phyloP scores from a whole-genome alignment of 2,797 vertebrate genomes.

The Mallotus villosus region DNA sequence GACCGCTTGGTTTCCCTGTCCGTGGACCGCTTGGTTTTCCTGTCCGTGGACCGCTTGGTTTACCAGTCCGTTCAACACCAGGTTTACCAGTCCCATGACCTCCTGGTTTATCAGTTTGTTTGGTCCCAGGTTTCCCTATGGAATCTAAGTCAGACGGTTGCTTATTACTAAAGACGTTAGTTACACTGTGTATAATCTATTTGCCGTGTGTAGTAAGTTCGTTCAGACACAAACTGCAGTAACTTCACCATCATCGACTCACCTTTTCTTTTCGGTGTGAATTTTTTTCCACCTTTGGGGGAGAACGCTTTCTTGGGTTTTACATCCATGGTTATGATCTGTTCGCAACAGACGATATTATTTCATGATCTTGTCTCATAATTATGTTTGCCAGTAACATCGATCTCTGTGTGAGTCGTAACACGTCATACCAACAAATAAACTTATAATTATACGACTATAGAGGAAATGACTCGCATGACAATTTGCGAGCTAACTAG shows the following conservation, averaged over 20 bases:
- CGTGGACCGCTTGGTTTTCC: too few species aligned
- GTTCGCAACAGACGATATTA: too few species aligned
- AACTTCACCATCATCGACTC: background rate
- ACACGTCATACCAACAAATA: too few species aligned
- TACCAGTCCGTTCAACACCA: background rate
- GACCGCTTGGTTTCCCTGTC: background rate
- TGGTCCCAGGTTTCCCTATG: slow-evolving; percentile 41
- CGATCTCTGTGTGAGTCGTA: too few species aligned
- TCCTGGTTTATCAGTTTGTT: slow-evolving; percentile 43
- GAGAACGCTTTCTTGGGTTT: slow-evolving; percentile 62
- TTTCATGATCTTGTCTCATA: too few species aligned
- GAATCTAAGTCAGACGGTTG: slow-evolving; percentile 44
- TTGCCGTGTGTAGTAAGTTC: too few species aligned
- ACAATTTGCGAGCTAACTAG: too few species aligned
- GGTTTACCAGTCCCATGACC: slow-evolving; percentile 34
- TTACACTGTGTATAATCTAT: too few species aligned
- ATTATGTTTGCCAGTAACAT: too few species aligned
- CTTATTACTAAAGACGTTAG: background rate
- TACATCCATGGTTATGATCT: slow-evolving; percentile 61
- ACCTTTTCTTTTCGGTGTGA: slow-evolving; percentile 70
- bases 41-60: too few species aligned
- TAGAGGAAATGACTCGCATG: too few species aligned
- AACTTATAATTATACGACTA: too few species aligned
- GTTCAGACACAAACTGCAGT: background rate
- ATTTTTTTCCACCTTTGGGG: slow-evolving; percentile 63